phyloP scores from a whole-genome alignment of 2,797 vertebrate genomes.

The Protonibea diacanthus region DNA sequence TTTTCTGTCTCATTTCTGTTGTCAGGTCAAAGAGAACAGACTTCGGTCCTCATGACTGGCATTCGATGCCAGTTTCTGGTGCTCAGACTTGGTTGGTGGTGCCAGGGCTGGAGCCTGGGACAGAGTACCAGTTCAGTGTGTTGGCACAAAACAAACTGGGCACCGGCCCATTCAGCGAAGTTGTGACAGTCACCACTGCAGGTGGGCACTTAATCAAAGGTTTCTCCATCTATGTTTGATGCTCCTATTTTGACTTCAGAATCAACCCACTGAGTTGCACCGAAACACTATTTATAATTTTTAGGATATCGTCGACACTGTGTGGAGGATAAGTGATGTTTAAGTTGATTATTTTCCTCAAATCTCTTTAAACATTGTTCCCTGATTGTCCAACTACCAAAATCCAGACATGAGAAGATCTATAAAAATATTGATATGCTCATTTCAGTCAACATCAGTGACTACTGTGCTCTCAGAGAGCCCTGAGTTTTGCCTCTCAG shows the following conservation, averaged over 20 bases:
- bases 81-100: constrained; percentile 94
- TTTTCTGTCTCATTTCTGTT: constrained; percentile 33
- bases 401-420: neutral
- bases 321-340: constrained; percentile 44
- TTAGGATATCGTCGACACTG: constrained; percentile 8
- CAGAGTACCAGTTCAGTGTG: constrained; percentile 99
- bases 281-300: constrained; percentile 29
- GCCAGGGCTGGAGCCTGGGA: constrained; percentile 95
- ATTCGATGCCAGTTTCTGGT: constrained; percentile 94
- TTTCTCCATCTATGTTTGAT: constrained; percentile 24
- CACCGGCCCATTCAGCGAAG: constrained; percentile 99
- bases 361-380: neutral
- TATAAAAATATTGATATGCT: neutral
- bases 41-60: constrained; percentile 98
- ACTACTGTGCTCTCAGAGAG: neutral
- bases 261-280: constrained; percentile 19
- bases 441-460: neutral
- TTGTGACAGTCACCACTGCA: constrained; percentile 99
- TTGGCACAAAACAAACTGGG: constrained; percentile 99
- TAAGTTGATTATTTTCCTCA: neutral
- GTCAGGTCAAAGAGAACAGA: constrained; percentile 96
- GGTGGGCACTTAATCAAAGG: constrained; percentile 82
- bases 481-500: neutral
- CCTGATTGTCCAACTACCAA: neutral
- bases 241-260: constrained; percentile 28